These are phyloP conservation scores for Oreortyx pictus DNA, from an alignment of 2,797 vertebrate species.

Conservation along the genomic window DNA sequence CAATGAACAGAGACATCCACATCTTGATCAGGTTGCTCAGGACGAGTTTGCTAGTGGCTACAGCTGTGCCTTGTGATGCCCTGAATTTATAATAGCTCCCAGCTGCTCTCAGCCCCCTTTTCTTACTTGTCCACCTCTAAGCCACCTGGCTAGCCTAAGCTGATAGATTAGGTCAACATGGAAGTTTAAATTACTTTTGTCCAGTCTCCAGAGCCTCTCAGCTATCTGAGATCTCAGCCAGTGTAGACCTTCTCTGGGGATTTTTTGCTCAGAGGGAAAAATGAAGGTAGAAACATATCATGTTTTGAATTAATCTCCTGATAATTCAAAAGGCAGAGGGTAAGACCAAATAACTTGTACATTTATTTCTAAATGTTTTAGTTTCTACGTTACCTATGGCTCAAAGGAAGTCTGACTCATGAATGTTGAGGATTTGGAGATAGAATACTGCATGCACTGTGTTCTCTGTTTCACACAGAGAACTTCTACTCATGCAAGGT, in stretches of 20 bases:
- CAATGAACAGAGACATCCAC: no score
- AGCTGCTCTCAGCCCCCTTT: neutral
- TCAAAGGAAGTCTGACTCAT: slow-evolving; percentile 47
- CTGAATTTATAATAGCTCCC: neutral
- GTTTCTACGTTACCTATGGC: slow-evolving; percentile 41
- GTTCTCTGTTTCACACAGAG: slow-evolving; percentile 11
- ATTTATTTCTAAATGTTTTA: neutral
- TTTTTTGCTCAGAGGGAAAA: slow-evolving; percentile 18
- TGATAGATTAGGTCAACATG: neutral
- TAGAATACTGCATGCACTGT: neutral
- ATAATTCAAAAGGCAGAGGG: slow-evolving; percentile 46
- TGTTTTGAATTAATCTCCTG: slow-evolving; percentile 24
- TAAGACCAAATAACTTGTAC: slow-evolving; percentile 17
- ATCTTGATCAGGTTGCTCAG: no score
- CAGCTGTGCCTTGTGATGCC: neutral
- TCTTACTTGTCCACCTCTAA: slow-evolving; percentile 25
- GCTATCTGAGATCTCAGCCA: slow-evolving; percentile 44
- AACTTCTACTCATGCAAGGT: slow-evolving; percentile 1
- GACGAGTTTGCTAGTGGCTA: neutral
- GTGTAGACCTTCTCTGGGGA: neutral
- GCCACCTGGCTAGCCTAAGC: neutral
- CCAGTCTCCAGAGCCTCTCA: neutral
- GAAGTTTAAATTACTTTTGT: slow-evolving; percentile 9
- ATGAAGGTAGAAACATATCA: slow-evolving; percentile 22
- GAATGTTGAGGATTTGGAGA: neutral